These are phyloP conservation scores for Allygus modestus DNA, from an alignment of 2,888 invertebrate species.

Conservation along the genomic window DNA sequence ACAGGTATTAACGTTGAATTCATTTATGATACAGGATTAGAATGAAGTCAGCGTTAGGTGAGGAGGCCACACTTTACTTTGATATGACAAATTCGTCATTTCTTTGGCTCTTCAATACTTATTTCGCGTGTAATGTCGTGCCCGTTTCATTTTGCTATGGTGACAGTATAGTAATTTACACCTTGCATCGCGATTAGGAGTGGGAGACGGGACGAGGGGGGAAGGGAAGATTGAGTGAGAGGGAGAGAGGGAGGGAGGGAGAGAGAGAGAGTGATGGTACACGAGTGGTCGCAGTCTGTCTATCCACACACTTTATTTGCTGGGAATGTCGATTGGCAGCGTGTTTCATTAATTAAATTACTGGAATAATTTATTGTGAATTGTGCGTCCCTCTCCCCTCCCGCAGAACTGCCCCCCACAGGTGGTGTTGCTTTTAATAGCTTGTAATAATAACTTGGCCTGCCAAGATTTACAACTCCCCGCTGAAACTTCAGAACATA, in stretches of 20 bases:
- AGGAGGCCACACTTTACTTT: too few relatives aligned
- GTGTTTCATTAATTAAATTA: conserved; percentile 36
- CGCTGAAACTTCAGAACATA: not conserved
- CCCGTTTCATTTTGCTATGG: too few relatives aligned
- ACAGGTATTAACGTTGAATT: too few relatives aligned
- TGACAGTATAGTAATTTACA: too few relatives aligned
- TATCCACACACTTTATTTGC: conserved; percentile 27
- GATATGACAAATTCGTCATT: too few relatives aligned
- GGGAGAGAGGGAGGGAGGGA: not conserved
- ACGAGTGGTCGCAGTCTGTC: not conserved
- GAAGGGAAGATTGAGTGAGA: too few relatives aligned
- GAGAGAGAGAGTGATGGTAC: not conserved
- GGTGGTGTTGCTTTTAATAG: conserved; percentile 6
- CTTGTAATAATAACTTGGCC: conserved; percentile 10
- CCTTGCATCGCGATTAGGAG: too few relatives aligned
- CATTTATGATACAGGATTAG: too few relatives aligned
- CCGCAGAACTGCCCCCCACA: not conserved
- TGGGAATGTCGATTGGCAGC: conserved; percentile 42
- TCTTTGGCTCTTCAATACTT: too few relatives aligned
- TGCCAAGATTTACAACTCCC: not conserved
- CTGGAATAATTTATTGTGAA: conserved; percentile 36
- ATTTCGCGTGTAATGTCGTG: too few relatives aligned
- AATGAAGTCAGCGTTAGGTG: too few relatives aligned
- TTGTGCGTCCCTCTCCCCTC: conserved; percentile 28
- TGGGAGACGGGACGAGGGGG: not conserved